Conservation (phyloP, 2,113 vertebrate genomes). For the Plecotus auritus region DNA sequence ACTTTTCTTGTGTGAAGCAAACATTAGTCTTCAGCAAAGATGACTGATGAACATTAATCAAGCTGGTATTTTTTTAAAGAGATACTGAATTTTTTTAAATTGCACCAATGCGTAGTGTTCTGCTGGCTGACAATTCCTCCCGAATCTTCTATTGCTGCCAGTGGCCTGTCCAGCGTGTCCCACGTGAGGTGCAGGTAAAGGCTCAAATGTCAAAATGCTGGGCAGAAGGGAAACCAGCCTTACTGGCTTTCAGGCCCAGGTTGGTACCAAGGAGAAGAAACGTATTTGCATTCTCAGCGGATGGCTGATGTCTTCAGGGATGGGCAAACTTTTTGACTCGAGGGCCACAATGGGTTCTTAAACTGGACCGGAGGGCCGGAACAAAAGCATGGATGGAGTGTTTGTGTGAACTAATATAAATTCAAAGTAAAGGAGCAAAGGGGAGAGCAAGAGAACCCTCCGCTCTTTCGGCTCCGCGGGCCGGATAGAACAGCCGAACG, state of each 20-base stretch:
- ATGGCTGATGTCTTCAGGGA: not conserved
- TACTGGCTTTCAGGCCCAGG: not conserved
- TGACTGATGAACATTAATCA: slow-evolving; percentile 39
- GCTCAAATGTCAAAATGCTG: not conserved
- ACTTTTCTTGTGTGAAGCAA: slow-evolving; percentile 56
- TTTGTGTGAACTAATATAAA: too few relatives aligned
- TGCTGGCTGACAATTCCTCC: not conserved
- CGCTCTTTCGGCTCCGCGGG: too few relatives aligned
- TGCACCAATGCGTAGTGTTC: not conserved
- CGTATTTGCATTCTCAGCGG: not conserved
- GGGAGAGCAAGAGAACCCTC: too few relatives aligned
- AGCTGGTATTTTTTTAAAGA: slow-evolving; percentile 47
- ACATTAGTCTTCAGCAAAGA: slow-evolving; percentile 35
- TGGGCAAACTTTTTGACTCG: too few relatives aligned
- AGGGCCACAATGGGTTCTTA: too few relatives aligned
- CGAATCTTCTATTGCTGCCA: not conserved
- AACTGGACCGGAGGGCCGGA: too few relatives aligned
- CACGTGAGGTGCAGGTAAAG: not conserved
- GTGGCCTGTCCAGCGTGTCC: not conserved
- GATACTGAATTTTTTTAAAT: not conserved
- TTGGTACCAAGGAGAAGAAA: not conserved
- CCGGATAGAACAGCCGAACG: too few relatives aligned
- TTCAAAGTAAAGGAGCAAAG: too few relatives aligned
- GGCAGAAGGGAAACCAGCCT: not conserved
- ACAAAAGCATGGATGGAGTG: too few relatives aligned